Evolutionary conservation across 2,113 vertebrate genomes (phyloP).

Genomic region (Syngnathus typhle): DNA sequence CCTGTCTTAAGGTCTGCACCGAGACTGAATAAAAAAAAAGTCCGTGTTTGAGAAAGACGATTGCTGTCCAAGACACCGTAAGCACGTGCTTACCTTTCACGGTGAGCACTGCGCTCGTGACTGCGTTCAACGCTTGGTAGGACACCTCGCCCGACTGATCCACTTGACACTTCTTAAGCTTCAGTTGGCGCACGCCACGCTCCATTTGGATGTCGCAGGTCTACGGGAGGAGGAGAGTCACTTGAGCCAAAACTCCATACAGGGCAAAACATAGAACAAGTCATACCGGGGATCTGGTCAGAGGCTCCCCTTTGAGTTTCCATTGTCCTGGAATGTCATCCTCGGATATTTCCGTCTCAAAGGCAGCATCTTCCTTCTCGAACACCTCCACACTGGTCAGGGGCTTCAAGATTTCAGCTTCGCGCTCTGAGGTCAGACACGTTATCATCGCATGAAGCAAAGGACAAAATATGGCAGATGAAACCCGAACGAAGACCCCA

Average conservation of each 20-base stretch:
- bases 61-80: neutral
- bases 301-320: constrained; percentile 90
- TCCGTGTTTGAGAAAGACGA: neutral
- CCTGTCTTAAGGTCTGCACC: constrained; percentile 16
- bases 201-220: constrained; percentile 90
- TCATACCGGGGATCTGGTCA: constrained; percentile 91
- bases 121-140: constrained; percentile 87
- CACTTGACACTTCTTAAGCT: constrained; percentile 83
- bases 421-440: constrained; percentile 75
- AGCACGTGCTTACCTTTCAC: constrained; percentile 81
- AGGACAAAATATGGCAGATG: neutral
- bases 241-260: neutral
- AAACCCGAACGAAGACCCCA: neutral
- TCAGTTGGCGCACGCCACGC: constrained; percentile 81
- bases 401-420: constrained; percentile 86
- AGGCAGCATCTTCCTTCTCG: constrained; percentile 89
- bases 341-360: constrained; percentile 94
- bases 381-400: constrained; percentile 85
- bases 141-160: constrained; percentile 93
- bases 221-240: constrained; percentile 54
- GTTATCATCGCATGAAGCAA: neutral
- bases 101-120: constrained; percentile 85
- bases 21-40: neutral
- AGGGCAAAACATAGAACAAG: neutral
- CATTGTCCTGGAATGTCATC: constrained; percentile 88